Evolutionary conservation across 2,888 invertebrate genomes (phyloP), one percentile per base, ranked within the genome.

Genomic region (Melipona bicolor): DNA sequence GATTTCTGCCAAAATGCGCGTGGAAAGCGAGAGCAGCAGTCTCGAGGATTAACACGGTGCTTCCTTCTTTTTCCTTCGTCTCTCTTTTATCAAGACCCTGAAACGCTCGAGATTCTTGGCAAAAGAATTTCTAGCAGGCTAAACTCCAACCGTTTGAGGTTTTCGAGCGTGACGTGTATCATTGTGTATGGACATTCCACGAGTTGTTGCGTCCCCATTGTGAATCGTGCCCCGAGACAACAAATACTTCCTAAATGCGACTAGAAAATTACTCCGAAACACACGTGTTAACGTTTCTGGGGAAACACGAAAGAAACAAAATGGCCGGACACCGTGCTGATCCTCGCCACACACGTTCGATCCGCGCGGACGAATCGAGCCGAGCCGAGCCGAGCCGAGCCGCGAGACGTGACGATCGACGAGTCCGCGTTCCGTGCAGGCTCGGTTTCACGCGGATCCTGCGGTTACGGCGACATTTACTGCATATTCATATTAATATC

Each of bases 401-500:
- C 67, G 76, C 0, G 64, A 21, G 56, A 49, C 17, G 27, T 68
- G n/a, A 24, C 19, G 50, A 27, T 61, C 52, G 72, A 49, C 67
- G 19, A 54, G 50, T 75, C 61, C 72, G 43, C 11, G 68, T 77
- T 79, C 0, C 36, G 36, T 79, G 50, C 73, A 61, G 76, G 9
- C 74, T 69, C 67, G 81, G 69, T 70, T 78, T 59, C 32, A 21
- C 69, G 71, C 43, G 68, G 74, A 80, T 77, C 64, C 72, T 79
- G 56, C 65, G 59, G 21, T 9, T 27, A 69, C 32, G 49, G 71
- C 68, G 62, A 90, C 84, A 88, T 87, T 88, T 89, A 89, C 80
- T 75, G 81, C 81, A 74, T 87, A 88, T 88, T 87, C 85, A 87
- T 85, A 87, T 83, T 91, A 84, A 92, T 93, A 92, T 92, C 90